These are phyloP conservation scores for Chlorospingus flavigularis DNA, from an alignment of 2,797 vertebrate species.

Conservation along the genomic window DNA sequence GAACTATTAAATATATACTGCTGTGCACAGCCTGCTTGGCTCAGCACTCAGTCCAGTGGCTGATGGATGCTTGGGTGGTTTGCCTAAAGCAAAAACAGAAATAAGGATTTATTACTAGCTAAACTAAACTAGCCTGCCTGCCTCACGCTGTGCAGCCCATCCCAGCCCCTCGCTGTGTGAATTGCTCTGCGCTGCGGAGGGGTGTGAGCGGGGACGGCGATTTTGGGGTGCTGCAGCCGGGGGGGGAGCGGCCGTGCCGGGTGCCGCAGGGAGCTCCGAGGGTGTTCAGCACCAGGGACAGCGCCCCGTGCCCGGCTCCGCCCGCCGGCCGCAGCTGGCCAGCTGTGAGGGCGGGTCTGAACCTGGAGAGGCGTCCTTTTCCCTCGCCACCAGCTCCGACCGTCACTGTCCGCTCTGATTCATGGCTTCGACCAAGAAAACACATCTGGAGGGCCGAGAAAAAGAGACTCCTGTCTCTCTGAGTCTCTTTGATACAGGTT, in stretches of 20 bases:
- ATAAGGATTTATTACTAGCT: not conserved
- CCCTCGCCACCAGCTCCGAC: not conserved
- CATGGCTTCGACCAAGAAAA: rapidly evolving
- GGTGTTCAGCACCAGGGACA: not conserved
- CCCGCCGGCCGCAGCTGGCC: rapidly evolving
- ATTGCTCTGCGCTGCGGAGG: rapidly evolving
- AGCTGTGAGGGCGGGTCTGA: rapidly evolving
- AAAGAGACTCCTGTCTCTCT: not conserved
- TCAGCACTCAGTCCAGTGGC: not conserved
- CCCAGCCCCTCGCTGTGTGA: not conserved
- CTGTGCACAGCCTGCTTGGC: not conserved
- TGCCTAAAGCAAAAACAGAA: not conserved
- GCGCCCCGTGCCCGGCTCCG: rapidly evolving
- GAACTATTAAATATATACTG: not conserved
- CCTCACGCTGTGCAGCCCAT: not conserved
- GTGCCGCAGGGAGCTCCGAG: rapidly evolving
- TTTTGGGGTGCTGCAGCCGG: rapidly evolving
- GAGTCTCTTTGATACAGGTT: not conserved
- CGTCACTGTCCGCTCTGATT: rapidly evolving
- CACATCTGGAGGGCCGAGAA: not conserved
- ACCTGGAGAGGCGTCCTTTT: rapidly evolving
- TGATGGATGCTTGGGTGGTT: not conserved
- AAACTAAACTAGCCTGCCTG: not conserved
- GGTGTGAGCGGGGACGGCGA: rapidly evolving
- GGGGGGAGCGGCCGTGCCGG: rapidly evolving